Evolutionary conservation across 2,113 vertebrate genomes (phyloP), one percentile per base, ranked within the genome.

Genomic region (Larimichthys crocea): DNA sequence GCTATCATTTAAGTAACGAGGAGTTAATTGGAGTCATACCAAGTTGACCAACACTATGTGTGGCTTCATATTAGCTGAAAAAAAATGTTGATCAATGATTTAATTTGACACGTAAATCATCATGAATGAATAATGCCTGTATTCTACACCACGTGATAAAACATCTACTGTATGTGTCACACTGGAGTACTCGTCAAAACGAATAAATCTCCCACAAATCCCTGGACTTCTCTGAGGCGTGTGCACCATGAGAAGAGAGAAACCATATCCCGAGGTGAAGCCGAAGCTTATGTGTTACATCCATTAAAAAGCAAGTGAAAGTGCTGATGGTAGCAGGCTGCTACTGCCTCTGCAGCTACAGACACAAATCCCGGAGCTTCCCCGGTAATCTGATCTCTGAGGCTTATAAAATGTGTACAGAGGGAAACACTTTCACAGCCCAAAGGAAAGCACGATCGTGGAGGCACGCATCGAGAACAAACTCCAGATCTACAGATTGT

Each of bases 291-390:
- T 90, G 89, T 94, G 91, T 86, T 93, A 86, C 88, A 91, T 91
- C 89, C 93, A 93, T 94, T 93, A 92, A 90, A 89, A 49, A 31
- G 57, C 56, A 9, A 65, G 70, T 66, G 82, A 93, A 94, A 93
- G 79, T 88, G 93, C 93, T 94, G 92, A 95, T 52, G 84, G 60
- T 31, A 80, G 89, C 89, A 92, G 81, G 72, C 84, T 52, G 87
- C 90, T 81, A 44, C 88, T 67, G 88, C 77, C 82, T 71, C 82
- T 71, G 57, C 76, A 82, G 81, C 80, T 61, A 26, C 82, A 84
- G 79, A 84, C 87, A 86, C 48, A 79, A 81, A 87, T 71, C 74
- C 74, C 55, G 26, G 77, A 88, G 89, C 89, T 87, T 83, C 91
- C 84, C 85, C 65, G 29, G 91, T 85, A 93, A 93, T 75, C 88